Percentiles rank a stretch among this genome's conserved stretches.
These are phyloP conservation scores for Asteroscopus sphinx DNA, from an alignment of 2,888 invertebrate genomes.

Conservation along the genomic window DNA sequence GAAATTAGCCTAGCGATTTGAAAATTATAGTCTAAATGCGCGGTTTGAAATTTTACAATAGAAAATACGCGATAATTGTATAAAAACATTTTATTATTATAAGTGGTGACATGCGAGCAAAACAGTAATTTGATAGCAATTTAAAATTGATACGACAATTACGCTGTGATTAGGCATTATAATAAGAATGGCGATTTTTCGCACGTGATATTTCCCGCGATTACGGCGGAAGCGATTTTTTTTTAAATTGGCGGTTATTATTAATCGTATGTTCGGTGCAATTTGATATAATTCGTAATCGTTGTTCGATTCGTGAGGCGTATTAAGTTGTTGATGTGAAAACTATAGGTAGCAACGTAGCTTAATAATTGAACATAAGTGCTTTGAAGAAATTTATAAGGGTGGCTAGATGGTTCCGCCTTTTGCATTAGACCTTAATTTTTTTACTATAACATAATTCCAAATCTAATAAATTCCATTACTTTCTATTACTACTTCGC, in stretches of 20 bases:
- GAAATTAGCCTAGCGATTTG: slow-evolving; percentile 53
- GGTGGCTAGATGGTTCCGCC: too few species aligned
- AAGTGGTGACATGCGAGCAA: slow-evolving; percentile 69
- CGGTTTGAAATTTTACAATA: slow-evolving; percentile 34
- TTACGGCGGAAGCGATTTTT: slow-evolving; percentile 58
- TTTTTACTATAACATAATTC: too few species aligned
- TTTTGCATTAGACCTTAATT: too few species aligned
- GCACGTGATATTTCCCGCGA: slow-evolving; percentile 59
- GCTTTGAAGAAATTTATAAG: background rate
- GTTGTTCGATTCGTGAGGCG: slow-evolving; percentile 10
- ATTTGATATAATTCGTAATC: slow-evolving; percentile 46
- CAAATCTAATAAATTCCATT: too few species aligned
- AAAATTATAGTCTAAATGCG: slow-evolving; percentile 53
- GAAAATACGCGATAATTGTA: slow-evolving; percentile 53
- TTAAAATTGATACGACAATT: slow-evolving; percentile 67
- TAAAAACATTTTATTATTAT: slow-evolving; percentile 47
- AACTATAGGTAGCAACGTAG: slow-evolving; percentile 27
- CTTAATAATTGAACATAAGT: slow-evolving; percentile 18
- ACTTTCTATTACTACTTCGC: too few species aligned
- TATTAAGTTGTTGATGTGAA: slow-evolving; percentile 34
- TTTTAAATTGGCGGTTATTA: slow-evolving; percentile 57
- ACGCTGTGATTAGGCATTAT: slow-evolving; percentile 62
- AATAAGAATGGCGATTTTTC: slow-evolving; percentile 59
- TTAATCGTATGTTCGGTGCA: slow-evolving; percentile 39
- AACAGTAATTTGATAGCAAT: slow-evolving; percentile 70